Evolutionary conservation across 2,888 invertebrate species (phyloP), one percentile per base, ranked within the genome.

Genomic region (Epinotia demarniana): DNA sequence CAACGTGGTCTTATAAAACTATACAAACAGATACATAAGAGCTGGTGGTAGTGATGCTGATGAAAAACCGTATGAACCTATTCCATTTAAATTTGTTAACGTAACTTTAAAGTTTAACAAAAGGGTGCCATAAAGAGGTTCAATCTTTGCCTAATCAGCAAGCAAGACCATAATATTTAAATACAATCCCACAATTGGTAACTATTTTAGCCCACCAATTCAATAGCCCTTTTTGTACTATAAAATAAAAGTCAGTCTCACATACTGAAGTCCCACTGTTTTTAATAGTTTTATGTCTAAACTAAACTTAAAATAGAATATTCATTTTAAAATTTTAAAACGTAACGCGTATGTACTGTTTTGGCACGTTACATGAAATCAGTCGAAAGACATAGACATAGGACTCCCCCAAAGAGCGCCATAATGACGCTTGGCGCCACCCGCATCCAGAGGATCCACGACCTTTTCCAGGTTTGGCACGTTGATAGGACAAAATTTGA

Each of bases 191-290:
- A 33, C 49, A 11, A 49, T 1, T 11, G 1, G 13, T 43, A 12
- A 33, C 53, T 27, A 12, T 49, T 27, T 60, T 61, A 68, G 55
- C 39, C 70, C 53, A 60, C 64, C 23, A 60, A 55, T 27, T 13
- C 64, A 39, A 8, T 72, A 55, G 18, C 12, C 49, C 13, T 12
- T 46, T 67, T 71, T 70, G 70, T 75, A 66, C 60, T 75, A 46
- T 70, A 64, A 75, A 74, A 75, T 66, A 18, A 71, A 71, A 70
- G 55, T 71, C 75, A 75, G 75, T 75, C 75, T 63, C 68, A n/a
- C 57, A 23, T 19, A 62, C 55, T 46, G 57, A 62, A 58, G 49
- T 46, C 33, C 69, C 69, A 58, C 46, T 39, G 33, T 66, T 33
- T 53, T 73, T n/a, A n/a, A n/a, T n/a, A n/a, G n/a, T n/a, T n/a